Conservation (phyloP, 1,140 invertebrate species). For the Pogonognathellus flavescens region DNA sequence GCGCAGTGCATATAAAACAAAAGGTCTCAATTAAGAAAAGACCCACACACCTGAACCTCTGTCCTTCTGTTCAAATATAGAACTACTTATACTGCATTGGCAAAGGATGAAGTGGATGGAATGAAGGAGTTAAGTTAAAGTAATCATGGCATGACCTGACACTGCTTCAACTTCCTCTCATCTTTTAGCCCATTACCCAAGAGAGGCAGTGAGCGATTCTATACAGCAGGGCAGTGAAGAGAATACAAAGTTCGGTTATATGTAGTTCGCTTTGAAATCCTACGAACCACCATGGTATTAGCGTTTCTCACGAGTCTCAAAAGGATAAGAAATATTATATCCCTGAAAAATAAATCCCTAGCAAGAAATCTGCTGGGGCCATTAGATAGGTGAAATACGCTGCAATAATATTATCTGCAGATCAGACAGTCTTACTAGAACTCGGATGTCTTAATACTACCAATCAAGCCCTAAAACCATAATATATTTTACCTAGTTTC, state of each 20-base stretch:
- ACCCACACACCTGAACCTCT: background rate
- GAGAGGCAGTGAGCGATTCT: slow-evolving; percentile 7
- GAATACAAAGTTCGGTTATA: background rate
- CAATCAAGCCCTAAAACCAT: too few species aligned
- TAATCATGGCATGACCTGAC: background rate
- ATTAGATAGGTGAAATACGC: background rate
- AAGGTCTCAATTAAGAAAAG: background rate
- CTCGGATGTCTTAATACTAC: too few species aligned
- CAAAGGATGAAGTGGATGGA: too few species aligned
- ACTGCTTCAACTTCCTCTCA: background rate
- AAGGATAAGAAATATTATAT: background rate
- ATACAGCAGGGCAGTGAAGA: background rate
- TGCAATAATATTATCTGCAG: too few species aligned
- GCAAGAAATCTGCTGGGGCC: background rate
- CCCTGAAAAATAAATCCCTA: slow-evolving; percentile 3
- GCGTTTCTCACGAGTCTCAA: background rate
- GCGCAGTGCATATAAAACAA: background rate
- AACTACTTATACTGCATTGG: too few species aligned
- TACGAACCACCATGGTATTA: background rate
- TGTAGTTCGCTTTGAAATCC: background rate
- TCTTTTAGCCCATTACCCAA: slow-evolving; percentile 15
- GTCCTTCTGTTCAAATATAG: too few species aligned
- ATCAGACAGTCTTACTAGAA: too few species aligned
- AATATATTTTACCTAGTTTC: too few species aligned
- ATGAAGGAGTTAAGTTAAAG: too few species aligned